phyloP scores from a whole-genome alignment of 35 echinoderm and acorn worm species.

The Stichopus chloronotus region DNA sequence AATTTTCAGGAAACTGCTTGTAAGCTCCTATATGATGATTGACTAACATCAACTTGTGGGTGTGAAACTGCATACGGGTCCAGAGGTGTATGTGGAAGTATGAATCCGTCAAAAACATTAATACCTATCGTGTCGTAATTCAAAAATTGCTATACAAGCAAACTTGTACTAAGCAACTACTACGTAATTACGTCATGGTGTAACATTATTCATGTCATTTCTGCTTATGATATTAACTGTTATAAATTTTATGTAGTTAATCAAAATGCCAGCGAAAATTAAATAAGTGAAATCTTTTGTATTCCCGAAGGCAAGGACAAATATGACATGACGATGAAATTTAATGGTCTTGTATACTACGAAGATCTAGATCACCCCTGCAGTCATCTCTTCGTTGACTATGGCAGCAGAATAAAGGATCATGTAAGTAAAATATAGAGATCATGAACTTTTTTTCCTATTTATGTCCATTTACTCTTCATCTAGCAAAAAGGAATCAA shows the following conservation, averaged over 20 bases:
- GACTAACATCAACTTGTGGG: no score
- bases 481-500: no score
- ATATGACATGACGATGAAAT: background rate
- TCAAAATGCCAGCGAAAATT: no score
- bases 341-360: background rate
- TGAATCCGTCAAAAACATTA: no score
- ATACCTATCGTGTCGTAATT: background rate
- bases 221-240: background rate
- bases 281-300: background rate
- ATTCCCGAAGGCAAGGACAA: background rate
- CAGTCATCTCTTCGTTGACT: background rate
- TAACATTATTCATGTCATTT: background rate
- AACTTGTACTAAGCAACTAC: background rate
- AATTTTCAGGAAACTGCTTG: no score
- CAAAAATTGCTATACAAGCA: no score
- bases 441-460: no score
- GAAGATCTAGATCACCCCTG: background rate
- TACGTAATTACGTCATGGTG: background rate
- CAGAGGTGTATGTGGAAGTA: no score
- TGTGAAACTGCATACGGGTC: no score
- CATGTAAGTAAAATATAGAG: background rate
- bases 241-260: background rate
- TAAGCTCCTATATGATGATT: no score
- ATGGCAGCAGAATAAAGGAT: background rate
- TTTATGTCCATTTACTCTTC: no score